phyloP scores from a whole-genome alignment of 2,888 invertebrate species.

The Luperina testacea region DNA sequence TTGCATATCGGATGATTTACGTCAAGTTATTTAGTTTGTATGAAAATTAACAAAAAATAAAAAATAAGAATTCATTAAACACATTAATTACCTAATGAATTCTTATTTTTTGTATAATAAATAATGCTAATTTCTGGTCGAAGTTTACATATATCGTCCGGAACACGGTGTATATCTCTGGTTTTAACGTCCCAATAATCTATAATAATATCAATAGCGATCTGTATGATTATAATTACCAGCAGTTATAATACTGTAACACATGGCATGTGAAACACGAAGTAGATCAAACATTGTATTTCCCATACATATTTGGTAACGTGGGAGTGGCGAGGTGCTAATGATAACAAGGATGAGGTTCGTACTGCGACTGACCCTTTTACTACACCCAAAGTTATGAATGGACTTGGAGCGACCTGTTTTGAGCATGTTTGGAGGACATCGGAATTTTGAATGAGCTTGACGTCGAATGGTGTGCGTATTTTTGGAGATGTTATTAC shows the following conservation, averaged over 20 bases:
- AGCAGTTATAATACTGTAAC: constrained; percentile 12
- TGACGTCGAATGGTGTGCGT: constrained; percentile 7
- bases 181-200: no score
- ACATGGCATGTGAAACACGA: constrained; percentile 59
- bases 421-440: constrained; percentile 28
- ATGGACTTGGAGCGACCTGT: constrained; percentile 61
- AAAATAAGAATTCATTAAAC: no score
- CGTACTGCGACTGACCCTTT: constrained; percentile 55
- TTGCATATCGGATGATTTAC: no score
- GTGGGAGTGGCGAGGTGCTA: constrained; percentile 88
- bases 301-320: constrained; percentile 84
- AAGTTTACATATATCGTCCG: no score
- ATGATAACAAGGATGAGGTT: constrained; percentile 81
- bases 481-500: not conserved
- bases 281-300: constrained; percentile 78
- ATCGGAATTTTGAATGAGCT: constrained; percentile 24
- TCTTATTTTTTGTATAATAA: no score
- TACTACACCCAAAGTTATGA: constrained; percentile 69
- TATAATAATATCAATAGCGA: no score
- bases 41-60: no score
- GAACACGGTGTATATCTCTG: no score
- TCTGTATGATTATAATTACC: not conserved
- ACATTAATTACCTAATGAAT: no score
- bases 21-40: no score
- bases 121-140: no score